These are phyloP conservation scores for Ferrisia virgata DNA, from an alignment of 2,888 invertebrate species.

Conservation along the genomic window DNA sequence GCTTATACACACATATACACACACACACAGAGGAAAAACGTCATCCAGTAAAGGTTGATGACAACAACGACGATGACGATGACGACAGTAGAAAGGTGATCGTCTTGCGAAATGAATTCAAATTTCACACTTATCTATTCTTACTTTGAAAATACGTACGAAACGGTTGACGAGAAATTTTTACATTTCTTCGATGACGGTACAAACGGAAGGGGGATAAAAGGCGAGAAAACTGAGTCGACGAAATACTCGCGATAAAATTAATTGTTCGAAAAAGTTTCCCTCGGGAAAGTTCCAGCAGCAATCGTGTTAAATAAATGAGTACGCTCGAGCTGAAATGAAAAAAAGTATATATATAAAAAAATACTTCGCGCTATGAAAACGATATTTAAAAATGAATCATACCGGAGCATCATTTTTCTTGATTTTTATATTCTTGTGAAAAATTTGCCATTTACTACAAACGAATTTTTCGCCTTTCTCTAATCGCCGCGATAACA, in stretches of 20 bases:
- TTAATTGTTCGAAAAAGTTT: not conserved
- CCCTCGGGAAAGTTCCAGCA: not conserved
- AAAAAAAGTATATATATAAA: no score
- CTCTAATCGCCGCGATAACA: not conserved
- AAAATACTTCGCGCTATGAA: not conserved
- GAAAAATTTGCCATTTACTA: not conserved
- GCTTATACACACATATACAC: not conserved
- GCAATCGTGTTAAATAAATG: not conserved
- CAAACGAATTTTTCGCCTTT: not conserved
- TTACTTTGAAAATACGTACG: not conserved
- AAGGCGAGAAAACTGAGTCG: not conserved
- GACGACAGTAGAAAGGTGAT: not conserved
- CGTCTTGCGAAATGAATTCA: not conserved
- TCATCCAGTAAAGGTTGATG: not conserved
- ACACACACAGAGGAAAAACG: not conserved
- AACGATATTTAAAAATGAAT: not conserved
- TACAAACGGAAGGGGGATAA: not conserved
- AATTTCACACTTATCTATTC: not conserved
- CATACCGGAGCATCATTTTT: not conserved
- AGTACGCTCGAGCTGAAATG: not conserved
- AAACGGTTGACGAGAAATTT: not conserved
- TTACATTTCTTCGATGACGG: not conserved
- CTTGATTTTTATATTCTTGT: not conserved
- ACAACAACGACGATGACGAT: no score
- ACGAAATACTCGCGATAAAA: not conserved